Evolutionary conservation across 1,140 invertebrate species (phyloP).

Genomic region (Oncopodura yosiiana): DNA sequence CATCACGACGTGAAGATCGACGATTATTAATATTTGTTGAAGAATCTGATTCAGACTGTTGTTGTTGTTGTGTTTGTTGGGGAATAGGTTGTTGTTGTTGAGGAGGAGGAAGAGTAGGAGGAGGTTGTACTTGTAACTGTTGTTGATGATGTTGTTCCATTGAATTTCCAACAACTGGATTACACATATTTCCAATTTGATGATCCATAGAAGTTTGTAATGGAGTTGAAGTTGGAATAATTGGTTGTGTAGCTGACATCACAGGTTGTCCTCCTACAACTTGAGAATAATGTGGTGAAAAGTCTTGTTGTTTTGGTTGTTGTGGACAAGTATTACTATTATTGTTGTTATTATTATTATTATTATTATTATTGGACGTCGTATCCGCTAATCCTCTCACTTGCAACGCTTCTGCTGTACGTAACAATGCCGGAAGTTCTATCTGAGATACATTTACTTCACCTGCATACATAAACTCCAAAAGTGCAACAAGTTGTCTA

Average conservation of each 20-base stretch:
- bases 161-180: slow-evolving; percentile 1
- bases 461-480: slow-evolving; percentile 79
- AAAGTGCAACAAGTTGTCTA: slow-evolving; percentile 65
- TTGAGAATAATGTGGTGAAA: neutral
- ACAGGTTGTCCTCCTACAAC: neutral
- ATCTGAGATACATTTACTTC: slow-evolving; percentile 85
- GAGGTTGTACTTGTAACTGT: too few relatives aligned
- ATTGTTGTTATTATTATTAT: slow-evolving; percentile 32
- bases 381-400: slow-evolving; percentile 72
- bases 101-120: slow-evolving; percentile 11
- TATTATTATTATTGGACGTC: slow-evolving; percentile 30
- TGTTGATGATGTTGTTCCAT: too few relatives aligned
- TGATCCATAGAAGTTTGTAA: neutral
- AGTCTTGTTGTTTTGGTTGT: slow-evolving; percentile 19
- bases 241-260: neutral
- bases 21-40: neutral
- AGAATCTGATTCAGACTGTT: neutral
- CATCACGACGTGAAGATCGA: neutral
- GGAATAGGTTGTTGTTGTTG: slow-evolving; percentile 1
- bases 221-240: neutral
- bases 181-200: neutral
- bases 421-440: slow-evolving; percentile 71
- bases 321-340: neutral
- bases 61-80: slow-evolving; percentile 1
- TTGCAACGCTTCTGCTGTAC: slow-evolving; percentile 76